These are phyloP conservation scores for Temnothorax longispinosus DNA, from an alignment of 1,140 invertebrate genomes.

Conservation along the genomic window DNA sequence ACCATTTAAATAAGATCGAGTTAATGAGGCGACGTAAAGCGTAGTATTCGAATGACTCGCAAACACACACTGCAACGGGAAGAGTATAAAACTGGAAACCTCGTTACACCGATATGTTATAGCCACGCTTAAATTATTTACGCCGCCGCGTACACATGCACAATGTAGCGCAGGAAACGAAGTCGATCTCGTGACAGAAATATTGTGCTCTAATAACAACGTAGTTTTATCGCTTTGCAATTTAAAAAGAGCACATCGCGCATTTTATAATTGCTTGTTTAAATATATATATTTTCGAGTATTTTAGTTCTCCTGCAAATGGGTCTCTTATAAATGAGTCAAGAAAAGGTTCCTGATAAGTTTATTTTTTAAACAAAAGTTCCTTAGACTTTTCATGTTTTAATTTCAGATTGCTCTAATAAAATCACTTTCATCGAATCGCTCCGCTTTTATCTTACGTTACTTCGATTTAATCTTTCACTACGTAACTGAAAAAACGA, in stretches of 20 bases:
- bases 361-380: not conserved
- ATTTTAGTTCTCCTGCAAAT: not conserved
- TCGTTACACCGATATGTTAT: slow-evolving; percentile 49
- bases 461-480: not conserved
- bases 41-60: not conserved
- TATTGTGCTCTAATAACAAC: not conserved
- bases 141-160: slow-evolving; percentile 13
- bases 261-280: not conserved
- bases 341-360: not conserved
- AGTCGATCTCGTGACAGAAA: slow-evolving; percentile 36
- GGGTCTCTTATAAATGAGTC: too few species aligned
- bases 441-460: not conserved
- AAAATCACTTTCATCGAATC: not conserved
- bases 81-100: slow-evolving; percentile 27
- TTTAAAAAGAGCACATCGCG: not conserved
- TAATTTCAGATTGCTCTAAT: not conserved
- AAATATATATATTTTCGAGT: not conserved
- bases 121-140: slow-evolving; percentile 52
- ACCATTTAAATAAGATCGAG: slow-evolving; percentile 19
- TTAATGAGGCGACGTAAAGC: slow-evolving; percentile 36
- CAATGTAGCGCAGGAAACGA: slow-evolving; percentile 9
- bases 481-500: not conserved
- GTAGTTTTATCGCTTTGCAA: not conserved
- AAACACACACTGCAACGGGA: not conserved
- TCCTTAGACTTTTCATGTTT: not conserved